Base-by-base conservation (phyloP, 2,113 vertebrate genomes). In the Puffinus mauretanicus region DNA sequence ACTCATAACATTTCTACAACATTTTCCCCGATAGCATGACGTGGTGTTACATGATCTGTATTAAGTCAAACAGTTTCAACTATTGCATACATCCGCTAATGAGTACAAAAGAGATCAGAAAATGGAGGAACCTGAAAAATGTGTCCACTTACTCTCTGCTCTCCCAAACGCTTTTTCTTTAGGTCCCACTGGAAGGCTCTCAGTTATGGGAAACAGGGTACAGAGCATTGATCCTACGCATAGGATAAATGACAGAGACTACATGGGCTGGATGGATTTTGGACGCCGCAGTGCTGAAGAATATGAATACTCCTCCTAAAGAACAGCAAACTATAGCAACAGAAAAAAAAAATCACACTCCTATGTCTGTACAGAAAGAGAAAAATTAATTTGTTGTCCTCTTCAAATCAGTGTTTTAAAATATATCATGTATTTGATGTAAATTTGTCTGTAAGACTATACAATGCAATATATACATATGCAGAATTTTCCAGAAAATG, bases 251-350 rank as follows among this genome's bases (percentile, higher is more conserved):
- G 99, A 99, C 98, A 98, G 99, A 95, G 99, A 99, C 98, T 99
- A 99, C 98, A 96, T 99, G 98, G 99, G 99, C 84, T 99, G 99
- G 99, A 99, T 99, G 99, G 99, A 99, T 96, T 99, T 99, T 44
- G 99, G 99, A 49, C 99, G 99, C n/a, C 99, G 99, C 94, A 99
- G 99, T 32, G 98, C 99, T 27, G 99, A 99, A 96, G 99, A 99
- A 91, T 99, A 99, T 0, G 99, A 99, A 38, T 99, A 99, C 76
- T 98, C 99, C 62, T 99, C 99, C 54, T 99, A 98, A 98, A 91
- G 77, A 87, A 57, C 18, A 49, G 64, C 51, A 30, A 49, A 73
- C 32, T 36, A 58, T 27, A 16, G 65, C 85, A 55, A 75, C 5
- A 49, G 16, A 38, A 42, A 42, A 62, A 32, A 61, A 44, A 82